Base-by-base conservation (phyloP, 2,888 invertebrate species). In the Homarus gammarus region DNA sequence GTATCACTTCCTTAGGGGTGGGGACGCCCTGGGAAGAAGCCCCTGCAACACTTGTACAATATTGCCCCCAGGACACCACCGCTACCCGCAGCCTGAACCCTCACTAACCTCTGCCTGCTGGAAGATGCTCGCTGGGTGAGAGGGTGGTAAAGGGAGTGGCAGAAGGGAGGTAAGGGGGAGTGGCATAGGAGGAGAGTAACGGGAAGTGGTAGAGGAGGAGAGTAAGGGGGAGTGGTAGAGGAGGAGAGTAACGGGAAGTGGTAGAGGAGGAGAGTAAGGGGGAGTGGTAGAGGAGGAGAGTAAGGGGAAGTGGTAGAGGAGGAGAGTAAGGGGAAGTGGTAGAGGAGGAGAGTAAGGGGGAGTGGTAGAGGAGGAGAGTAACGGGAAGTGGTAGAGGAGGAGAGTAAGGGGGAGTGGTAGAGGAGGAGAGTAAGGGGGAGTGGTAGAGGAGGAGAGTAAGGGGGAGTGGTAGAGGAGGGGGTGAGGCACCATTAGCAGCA, bases 1-100 rank as follows among this genome's bases (percentile, higher is more conserved):
- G 64, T 77, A 10, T 68, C 83, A 64, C 77, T 70, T 75, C 68
- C 87, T 83, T 27, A 18, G 72, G n/a, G 82, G 31, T 33, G 61
- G 64, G 49, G 44, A 40, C 33, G 31, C 68, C 36, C 73, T 70
- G 44, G 38, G 72, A 68, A 31, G 44, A n/a, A 64, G 61, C 61
- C 61, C 27, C 2, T 64, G 27, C 8, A 15, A 27, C 5, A 8
- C 56, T 56, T 18, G 61, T 64, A 27, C 61, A n/a, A 64, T 61
- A 61, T 64, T 64, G 61, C 61, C 61, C 61, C 5, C n/a, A 27
- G 61, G 61, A 27, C 27, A 64, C 61, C 27, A 56, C 5, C 3
- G 27, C 1, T 10, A 27, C 27, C 61, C 61, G 27, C 61, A 64
- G 10, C 27, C 27, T 64, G 61, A 0, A 15, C 18, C 5, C 44